Evolutionary conservation across 2,113 vertebrate species (phyloP).

Genomic region (Ptychochromis oligacanthus): DNA sequence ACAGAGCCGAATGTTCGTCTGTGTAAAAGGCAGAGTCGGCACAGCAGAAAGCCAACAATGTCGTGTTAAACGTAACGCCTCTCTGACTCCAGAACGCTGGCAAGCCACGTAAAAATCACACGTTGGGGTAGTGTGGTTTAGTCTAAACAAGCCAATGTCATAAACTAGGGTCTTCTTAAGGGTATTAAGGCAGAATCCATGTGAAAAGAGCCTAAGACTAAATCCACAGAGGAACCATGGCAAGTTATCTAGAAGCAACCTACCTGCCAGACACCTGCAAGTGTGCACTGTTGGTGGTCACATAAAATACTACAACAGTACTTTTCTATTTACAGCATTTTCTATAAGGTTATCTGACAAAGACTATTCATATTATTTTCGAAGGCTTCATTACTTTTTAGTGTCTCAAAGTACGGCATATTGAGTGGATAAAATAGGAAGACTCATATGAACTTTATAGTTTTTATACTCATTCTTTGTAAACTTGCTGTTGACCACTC

Average conservation of each 20-base stretch:
- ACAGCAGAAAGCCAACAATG: neutral
- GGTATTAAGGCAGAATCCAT: neutral
- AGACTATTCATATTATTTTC: too few relatives aligned
- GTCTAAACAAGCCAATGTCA: constrained; percentile 11
- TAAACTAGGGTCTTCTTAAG: neutral
- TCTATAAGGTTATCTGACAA: too few relatives aligned
- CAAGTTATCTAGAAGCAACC: neutral
- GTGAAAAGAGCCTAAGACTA: neutral
- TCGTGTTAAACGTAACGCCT: neutral
- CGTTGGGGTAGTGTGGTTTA: neutral
- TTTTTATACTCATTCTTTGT: neutral
- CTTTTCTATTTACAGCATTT: too few relatives aligned
- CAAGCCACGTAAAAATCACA: neutral
- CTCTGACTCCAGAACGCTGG: neutral
- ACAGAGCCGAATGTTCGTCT: neutral
- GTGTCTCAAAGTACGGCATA: neutral
- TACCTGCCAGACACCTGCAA: neutral
- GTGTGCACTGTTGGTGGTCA: neutral
- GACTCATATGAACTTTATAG: neutral
- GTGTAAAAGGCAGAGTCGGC: neutral
- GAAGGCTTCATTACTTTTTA: neutral
- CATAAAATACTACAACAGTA: neutral
- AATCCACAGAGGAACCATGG: neutral
- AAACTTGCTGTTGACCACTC: neutral
- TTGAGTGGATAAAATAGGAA: neutral